These are phyloP conservation scores for Cathartes aura DNA, from an alignment of 2,113 vertebrate species.

Conservation along the genomic window DNA sequence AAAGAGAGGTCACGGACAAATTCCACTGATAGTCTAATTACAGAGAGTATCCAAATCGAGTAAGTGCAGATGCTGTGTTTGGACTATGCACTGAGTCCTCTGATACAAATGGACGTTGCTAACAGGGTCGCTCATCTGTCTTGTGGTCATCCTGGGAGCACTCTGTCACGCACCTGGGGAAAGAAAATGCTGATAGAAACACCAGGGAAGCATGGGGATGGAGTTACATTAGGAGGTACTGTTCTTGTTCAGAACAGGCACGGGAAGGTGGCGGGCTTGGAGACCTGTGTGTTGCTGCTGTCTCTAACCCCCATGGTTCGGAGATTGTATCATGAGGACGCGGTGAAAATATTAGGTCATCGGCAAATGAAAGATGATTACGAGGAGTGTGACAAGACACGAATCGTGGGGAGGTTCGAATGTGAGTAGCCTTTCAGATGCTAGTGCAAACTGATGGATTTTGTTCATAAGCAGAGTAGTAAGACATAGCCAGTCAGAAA, in stretches of 20 bases:
- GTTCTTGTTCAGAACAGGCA: neutral
- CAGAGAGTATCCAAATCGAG: neutral
- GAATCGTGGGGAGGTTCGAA: neutral
- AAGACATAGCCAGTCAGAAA: neutral
- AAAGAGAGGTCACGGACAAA: neutral
- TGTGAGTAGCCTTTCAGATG: neutral
- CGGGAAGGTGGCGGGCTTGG: neutral
- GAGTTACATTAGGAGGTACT: neutral
- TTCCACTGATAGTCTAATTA: neutral
- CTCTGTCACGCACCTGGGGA: accelerated
- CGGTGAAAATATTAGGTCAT: neutral
- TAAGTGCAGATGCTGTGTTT: neutral
- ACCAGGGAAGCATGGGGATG: neutral
- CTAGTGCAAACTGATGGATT: neutral
- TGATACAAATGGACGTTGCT: accelerated
- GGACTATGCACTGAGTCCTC: neutral
- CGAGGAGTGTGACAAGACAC: neutral
- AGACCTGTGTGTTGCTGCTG: neutral
- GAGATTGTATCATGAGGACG: neutral
- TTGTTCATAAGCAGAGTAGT: neutral
- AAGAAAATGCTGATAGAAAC: neutral
- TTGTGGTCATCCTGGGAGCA: neutral
- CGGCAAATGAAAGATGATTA: neutral
- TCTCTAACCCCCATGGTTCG: neutral
- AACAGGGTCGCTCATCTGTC: neutral